These are phyloP conservation scores for Solea senegalensis DNA, from an alignment of 2,113 vertebrate species.

Conservation along the genomic window DNA sequence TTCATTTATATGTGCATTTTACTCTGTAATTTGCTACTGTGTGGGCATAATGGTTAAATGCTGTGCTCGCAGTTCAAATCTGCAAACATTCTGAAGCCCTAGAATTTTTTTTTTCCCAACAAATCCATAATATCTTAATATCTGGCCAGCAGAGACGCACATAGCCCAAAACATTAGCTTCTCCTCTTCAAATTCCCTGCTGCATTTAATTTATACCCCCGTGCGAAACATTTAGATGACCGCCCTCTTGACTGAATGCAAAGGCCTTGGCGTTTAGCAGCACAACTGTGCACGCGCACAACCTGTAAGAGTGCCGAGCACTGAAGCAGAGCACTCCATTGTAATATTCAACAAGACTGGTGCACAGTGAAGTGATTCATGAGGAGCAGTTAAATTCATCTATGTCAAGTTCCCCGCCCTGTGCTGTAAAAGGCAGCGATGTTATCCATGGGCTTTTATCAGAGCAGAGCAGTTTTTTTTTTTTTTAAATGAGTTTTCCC, in stretches of 20 bases:
- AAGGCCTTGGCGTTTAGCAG: constrained; percentile 57
- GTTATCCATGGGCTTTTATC: constrained; percentile 39
- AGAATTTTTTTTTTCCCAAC: no score
- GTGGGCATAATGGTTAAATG: no score
- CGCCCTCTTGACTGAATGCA: constrained; percentile 19
- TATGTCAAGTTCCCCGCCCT: constrained; percentile 31
- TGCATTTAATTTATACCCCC: constrained; percentile 26
- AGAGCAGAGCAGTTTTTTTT: constrained; percentile 9
- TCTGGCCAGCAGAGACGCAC: neutral
- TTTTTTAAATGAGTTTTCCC: neutral
- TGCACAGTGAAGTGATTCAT: constrained; percentile 46
- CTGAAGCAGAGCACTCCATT: constrained; percentile 44
- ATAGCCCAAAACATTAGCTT: neutral
- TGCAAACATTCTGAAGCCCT: no score
- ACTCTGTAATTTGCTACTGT: no score
- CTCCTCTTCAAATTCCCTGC: constrained; percentile 13
- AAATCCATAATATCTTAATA: neutral
- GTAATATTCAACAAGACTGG: constrained; percentile 43
- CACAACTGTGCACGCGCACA: constrained; percentile 27
- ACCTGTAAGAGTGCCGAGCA: constrained; percentile 16
- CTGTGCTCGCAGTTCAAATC: no score
- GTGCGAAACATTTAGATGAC: constrained; percentile 47
- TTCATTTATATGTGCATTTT: no score
- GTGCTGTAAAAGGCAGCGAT: constrained; percentile 43
- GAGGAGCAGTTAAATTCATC: constrained; percentile 48